phyloP scores from a whole-genome alignment of 1,140 invertebrate species.

The Drosophila tsacasi region DNA sequence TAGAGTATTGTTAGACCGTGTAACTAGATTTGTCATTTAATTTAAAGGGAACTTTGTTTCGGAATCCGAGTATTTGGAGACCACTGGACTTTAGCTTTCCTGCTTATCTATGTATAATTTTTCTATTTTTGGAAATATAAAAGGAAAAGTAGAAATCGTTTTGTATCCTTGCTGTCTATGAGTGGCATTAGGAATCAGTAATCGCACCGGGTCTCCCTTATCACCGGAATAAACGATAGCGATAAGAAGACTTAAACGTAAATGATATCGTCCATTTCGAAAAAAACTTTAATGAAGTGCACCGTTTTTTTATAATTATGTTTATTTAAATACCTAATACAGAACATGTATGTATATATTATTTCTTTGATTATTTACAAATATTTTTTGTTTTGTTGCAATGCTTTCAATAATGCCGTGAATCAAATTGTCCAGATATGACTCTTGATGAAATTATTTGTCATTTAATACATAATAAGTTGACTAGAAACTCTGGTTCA shows the following conservation, averaged over 20 bases:
- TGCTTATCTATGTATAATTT: background rate
- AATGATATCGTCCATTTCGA: conserved; percentile 8
- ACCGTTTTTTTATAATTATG: background rate
- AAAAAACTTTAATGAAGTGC: background rate
- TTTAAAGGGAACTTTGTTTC: background rate
- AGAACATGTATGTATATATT: too few relatives aligned
- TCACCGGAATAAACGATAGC: background rate
- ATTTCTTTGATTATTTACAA: background rate
- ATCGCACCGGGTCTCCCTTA: background rate
- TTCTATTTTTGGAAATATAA: background rate
- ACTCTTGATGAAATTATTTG: background rate
- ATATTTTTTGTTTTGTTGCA: too few relatives aligned
- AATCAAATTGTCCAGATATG: background rate
- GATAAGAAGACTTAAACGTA: conserved; percentile 32
- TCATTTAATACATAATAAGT: background rate
- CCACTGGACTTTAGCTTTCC: background rate
- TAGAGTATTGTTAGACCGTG: background rate
- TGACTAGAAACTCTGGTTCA: background rate
- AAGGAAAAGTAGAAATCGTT: background rate
- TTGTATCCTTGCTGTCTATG: background rate
- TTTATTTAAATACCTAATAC: background rate
- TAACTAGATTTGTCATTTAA: background rate
- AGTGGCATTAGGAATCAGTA: conserved; percentile 3
- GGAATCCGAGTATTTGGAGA: too few relatives aligned
- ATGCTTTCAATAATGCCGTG: too few relatives aligned